These are phyloP conservation scores for Deilephila porcellus DNA, from an alignment of 2,888 invertebrate genomes.

Conservation along the genomic window DNA sequence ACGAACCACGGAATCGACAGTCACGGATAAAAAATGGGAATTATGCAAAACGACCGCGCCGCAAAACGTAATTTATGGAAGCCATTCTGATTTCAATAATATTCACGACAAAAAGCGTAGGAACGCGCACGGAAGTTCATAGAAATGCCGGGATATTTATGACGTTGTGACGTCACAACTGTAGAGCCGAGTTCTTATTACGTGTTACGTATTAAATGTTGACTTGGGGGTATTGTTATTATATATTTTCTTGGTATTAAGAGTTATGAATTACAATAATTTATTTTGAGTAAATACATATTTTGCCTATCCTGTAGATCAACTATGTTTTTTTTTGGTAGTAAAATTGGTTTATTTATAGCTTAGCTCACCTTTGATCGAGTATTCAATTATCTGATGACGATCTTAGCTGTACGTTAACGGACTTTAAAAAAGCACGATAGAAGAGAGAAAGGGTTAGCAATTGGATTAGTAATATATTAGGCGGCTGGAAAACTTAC, in stretches of 20 bases:
- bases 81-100: slow-evolving; percentile 55
- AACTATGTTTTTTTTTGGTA: too few relatives aligned
- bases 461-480: too few relatives aligned
- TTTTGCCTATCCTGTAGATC: neutral
- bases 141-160: slow-evolving; percentile 16
- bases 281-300: too few relatives aligned
- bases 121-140: slow-evolving; percentile 31
- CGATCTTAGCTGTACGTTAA: too few relatives aligned
- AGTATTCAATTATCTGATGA: too few relatives aligned
- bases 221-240: neutral
- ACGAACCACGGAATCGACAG: slow-evolving; percentile 36
- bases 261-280: too few relatives aligned
- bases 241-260: too few relatives aligned
- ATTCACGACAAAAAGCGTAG: slow-evolving; percentile 48
- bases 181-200: neutral
- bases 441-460: too few relatives aligned
- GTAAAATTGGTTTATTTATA: too few relatives aligned
- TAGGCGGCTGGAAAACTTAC: too few relatives aligned
- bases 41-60: slow-evolving; percentile 43
- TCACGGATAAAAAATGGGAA: slow-evolving; percentile 39
- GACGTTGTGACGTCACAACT: slow-evolving; percentile 11
- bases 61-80: slow-evolving; percentile 48
- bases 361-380: too few relatives aligned
- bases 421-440: too few relatives aligned
- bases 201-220: neutral